A percentile compares a stretch with the other conserved stretches of the same genome.
phyloP scores from a whole-genome alignment of 2,888 invertebrate genomes.

The Argynnis bischoffii region DNA sequence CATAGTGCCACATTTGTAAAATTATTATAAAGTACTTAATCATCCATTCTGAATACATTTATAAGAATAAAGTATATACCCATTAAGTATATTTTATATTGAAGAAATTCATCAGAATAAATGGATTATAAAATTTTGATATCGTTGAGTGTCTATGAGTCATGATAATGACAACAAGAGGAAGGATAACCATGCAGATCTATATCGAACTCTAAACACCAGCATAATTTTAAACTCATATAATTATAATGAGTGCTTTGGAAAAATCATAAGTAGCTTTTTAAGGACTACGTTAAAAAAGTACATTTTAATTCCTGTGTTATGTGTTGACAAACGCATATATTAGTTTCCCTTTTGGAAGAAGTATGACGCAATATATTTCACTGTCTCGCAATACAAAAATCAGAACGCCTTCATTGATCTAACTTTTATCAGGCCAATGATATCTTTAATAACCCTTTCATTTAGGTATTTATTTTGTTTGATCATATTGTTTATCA shows the following conservation, averaged over 20 bases:
- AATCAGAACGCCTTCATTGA: conserved; percentile 18
- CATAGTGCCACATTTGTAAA: no score
- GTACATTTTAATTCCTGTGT: no score
- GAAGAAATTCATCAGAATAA: conserved; percentile 1
- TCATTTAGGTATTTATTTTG: not conserved
- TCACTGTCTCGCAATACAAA: conserved; percentile 15
- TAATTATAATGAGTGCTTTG: no score
- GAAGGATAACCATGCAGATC: conserved; percentile 9
- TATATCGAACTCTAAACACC: not conserved
- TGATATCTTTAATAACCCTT: conserved; percentile 28
- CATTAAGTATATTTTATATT: not conserved
- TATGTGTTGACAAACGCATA: no score
- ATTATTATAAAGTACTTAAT: no score
- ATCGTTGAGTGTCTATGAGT: conserved; percentile 1
- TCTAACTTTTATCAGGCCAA: conserved; percentile 31
- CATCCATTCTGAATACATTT: no score
- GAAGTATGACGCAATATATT: conserved; percentile 23
- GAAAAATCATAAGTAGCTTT: no score
- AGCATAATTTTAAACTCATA: no score
- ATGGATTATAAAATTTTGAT: not conserved
- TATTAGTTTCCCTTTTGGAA: not conserved
- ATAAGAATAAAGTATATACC: no score
- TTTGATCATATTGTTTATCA: no score
- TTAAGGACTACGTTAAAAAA: no score
- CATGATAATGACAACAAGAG: conserved; percentile 2